Evolutionary conservation across 2,888 invertebrate genomes (phyloP).

Genomic region (Callimorpha dominula): DNA sequence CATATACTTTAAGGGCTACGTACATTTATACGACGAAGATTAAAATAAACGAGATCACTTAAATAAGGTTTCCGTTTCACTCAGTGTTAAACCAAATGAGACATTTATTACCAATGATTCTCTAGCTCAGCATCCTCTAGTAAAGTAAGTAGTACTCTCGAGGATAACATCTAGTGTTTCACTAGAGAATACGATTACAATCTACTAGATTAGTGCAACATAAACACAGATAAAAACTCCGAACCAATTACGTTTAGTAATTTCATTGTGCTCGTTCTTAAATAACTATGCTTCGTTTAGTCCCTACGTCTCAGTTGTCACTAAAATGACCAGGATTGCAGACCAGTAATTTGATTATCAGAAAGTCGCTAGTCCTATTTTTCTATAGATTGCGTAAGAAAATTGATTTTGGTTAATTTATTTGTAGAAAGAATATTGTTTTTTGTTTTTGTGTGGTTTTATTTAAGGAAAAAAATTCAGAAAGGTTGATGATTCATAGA

Average conservation of each 20-base stretch:
- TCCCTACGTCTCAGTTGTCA: not conserved
- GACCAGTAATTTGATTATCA: not conserved
- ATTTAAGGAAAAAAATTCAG: too few species aligned
- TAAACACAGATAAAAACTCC: constrained; percentile 59
- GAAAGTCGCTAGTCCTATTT: too few species aligned
- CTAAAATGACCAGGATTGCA: not conserved
- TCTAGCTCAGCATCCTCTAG: constrained; percentile 10
- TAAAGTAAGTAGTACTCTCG: constrained; percentile 15
- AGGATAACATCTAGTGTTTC: constrained; percentile 27
- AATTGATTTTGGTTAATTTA: too few species aligned
- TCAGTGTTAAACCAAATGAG: constrained; percentile 7
- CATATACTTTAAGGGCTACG: too few species aligned
- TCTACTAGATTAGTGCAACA: constrained; percentile 57
- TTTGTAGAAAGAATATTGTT: too few species aligned
- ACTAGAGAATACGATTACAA: constrained; percentile 47
- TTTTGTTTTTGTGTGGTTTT: too few species aligned
- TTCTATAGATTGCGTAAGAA: too few species aligned
- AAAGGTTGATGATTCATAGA: too few species aligned
- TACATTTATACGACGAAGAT: not conserved
- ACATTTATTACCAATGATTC: constrained; percentile 14
- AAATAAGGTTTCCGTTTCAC: constrained; percentile 10
- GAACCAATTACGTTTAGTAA: constrained; percentile 64
- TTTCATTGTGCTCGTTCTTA: constrained; percentile 61
- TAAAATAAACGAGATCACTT: not conserved
- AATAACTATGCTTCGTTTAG: constrained; percentile 55